Conservation (phyloP, 2,888 invertebrate species). For the Spilosoma lubricipeda region DNA sequence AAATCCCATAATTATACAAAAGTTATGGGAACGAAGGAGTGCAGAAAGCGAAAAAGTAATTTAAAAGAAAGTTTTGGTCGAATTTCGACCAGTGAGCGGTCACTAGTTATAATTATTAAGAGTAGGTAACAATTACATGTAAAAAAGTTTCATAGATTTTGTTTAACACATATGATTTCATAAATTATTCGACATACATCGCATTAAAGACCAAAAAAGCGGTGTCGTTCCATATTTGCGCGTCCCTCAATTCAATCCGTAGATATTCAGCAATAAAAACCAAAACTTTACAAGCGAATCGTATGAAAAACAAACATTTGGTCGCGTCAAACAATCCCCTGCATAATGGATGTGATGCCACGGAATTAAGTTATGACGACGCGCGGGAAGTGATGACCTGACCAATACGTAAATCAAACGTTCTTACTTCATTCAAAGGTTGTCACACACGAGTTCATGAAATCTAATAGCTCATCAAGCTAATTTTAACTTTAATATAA, state of each 20-base stretch:
- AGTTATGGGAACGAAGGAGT: no score
- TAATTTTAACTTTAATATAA: not conserved
- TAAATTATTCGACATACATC: not conserved
- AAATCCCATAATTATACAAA: no score
- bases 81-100: no score
- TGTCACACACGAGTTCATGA: constrained; percentile 33
- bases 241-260: not conserved
- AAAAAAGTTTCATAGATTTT: no score
- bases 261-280: constrained; percentile 33
- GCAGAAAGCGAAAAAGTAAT: no score
- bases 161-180: not conserved
- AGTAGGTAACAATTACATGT: no score
- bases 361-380: constrained; percentile 68
- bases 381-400: constrained; percentile 82
- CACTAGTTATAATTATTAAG: no score
- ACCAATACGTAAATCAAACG: constrained; percentile 73
- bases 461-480: not conserved
- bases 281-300: constrained; percentile 39
- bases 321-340: constrained; percentile 21
- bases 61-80: no score
- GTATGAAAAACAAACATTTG: constrained; percentile 31
- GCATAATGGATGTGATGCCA: constrained; percentile 54
- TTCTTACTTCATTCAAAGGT: constrained; percentile 31
- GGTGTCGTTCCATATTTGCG: not conserved
- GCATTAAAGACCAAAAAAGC: not conserved